phyloP scores from a whole-genome alignment of 2,888 invertebrate genomes.

The Nomada flava region DNA sequence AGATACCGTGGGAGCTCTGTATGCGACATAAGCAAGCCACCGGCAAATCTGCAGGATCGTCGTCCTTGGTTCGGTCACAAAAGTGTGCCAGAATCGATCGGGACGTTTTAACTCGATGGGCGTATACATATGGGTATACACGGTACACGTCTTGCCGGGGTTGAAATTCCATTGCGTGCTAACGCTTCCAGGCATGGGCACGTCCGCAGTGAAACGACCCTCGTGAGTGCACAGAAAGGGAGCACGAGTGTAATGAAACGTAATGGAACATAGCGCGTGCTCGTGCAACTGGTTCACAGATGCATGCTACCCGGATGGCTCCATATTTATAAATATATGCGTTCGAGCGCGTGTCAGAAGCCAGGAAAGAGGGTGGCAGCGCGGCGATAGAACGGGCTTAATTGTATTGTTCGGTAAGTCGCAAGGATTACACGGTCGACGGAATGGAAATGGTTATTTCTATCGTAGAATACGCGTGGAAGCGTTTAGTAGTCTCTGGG shows the following conservation, averaged over 20 bases:
- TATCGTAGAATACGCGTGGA: constrained; percentile 46
- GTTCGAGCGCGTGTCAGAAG: constrained; percentile 41
- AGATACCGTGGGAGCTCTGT: neutral
- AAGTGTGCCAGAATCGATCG: neutral
- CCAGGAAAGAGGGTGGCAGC: constrained; percentile 34
- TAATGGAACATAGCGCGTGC: constrained; percentile 37
- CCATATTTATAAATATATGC: constrained; percentile 56
- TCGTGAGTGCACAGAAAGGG: constrained; percentile 50
- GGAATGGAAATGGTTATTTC: constrained; percentile 55
- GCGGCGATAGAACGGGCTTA: constrained; percentile 53
- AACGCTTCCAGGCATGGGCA: constrained; percentile 21
- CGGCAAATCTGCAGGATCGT: no score
- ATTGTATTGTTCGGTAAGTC: constrained; percentile 58
- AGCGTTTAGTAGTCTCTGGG: constrained; percentile 36
- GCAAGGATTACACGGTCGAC: constrained; percentile 58
- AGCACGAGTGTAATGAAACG: constrained; percentile 21
- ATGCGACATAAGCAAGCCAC: neutral
- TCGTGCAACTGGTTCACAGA: constrained; percentile 47
- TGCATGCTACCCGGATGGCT: constrained; percentile 41
- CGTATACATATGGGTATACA: neutral
- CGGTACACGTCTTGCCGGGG: neutral
- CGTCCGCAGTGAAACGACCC: constrained; percentile 12
- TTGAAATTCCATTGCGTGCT: constrained; percentile 28
- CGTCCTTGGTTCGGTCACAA: neutral
- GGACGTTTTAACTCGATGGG: constrained; percentile 1